Conservation (phyloP, 2,888 invertebrate species). For the Noctua comes region DNA sequence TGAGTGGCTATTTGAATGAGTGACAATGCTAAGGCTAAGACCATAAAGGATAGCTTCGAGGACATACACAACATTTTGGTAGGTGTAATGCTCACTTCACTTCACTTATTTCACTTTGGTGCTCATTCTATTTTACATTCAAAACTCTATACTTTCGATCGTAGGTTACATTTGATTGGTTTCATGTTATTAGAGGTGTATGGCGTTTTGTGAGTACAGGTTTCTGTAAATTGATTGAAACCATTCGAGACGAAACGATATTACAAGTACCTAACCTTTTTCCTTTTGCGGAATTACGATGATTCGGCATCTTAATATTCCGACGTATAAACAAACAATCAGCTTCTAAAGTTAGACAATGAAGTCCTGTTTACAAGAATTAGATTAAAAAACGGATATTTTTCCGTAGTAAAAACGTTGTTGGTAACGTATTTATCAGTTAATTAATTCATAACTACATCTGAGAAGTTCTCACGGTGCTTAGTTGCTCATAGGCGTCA, state of each 20-base stretch:
- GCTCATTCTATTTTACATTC: neutral
- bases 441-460: conserved; percentile 17
- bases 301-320: neutral
- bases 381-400: neutral
- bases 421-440: neutral
- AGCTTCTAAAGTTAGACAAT: conserved; percentile 32
- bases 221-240: conserved; percentile 10
- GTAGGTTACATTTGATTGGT: conserved; percentile 3
- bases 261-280: conserved; percentile 12
- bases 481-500: neutral
- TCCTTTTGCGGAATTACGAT: neutral
- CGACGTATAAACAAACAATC: neutral
- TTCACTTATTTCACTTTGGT: neutral
- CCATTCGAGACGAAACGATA: conserved; percentile 8
- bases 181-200: conserved; percentile 9
- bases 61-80: neutral
- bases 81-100: neutral
- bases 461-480: conserved; percentile 12
- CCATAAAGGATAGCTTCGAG: too few species aligned
- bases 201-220: neutral
- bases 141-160: neutral
- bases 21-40: neutral
- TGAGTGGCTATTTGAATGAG: neutral
- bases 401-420: neutral
- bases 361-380: neutral